Base-by-base conservation (phyloP, 2,113 vertebrate species). In the Craseonycteris thonglongyai region DNA sequence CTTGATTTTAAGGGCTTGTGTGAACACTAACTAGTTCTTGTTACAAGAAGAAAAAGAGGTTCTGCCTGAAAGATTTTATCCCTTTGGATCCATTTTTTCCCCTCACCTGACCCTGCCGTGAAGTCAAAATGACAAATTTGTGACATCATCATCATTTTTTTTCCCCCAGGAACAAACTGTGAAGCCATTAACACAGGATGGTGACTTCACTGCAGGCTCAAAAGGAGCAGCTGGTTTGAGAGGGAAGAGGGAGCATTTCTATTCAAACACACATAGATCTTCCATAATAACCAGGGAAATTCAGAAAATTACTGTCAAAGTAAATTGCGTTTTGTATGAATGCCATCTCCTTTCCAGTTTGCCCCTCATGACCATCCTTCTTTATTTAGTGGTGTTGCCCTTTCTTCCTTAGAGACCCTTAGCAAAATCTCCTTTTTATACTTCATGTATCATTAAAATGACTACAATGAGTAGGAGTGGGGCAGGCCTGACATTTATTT, bases 381-480 rank as follows among this genome's bases (percentile, higher is more conserved):
- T 98, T 98, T 97, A 96, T 98, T 97, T 97, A 96, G 93, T 88
- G 59, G 21, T 94, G 80, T 94, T 98, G 95, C 95, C 96, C 97
- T 98, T 98, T 98, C 97, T 93, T 98, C 95, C 98, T 98, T 90
- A 93, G 96, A 97, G 97, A 98, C 96, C 96, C 98, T 98, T 95
- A 96, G 82, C 86, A 92, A 95, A 97, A 91, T 90, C 38, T 65
- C 49, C 81, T 96, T 97, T 97, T 96, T 97, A 75, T 97, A 96
- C 97, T 98, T 97, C 91, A 90, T 96, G 66, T 97, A 96, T 97
- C 97, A 95, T 98, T 98, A 95, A 96, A 96, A 90, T 96, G 96
- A 98, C 95, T 97, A 95, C 97, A 97, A 97, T 95, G 90, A 95
- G 90, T 95, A 97, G 94, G 54, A 95, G 97, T 74, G 49, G 94